Percentiles rank a stretch among this genome's conserved stretches.
Evolutionary conservation across 2,888 invertebrate genomes (phyloP).

Genomic region (Pandemis corylana): DNA sequence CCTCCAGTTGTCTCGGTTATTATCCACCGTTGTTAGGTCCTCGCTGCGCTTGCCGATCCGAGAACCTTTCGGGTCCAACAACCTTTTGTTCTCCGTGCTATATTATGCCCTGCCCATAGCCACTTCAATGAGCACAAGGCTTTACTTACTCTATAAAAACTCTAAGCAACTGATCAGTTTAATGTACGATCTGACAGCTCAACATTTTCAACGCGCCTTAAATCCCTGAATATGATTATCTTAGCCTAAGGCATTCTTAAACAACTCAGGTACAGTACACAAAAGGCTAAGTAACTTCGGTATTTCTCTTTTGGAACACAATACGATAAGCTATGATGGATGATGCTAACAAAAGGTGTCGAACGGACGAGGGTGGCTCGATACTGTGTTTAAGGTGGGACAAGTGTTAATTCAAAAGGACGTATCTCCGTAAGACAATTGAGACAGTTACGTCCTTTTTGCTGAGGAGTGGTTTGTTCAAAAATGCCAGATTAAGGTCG

Average conservation of each 20-base stretch:
- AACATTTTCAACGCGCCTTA: neutral
- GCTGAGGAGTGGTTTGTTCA: neutral
- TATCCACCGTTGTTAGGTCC: no score
- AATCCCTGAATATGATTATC: neutral
- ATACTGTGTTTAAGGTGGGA: neutral
- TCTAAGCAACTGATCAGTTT: no score
- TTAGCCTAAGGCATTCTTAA: neutral
- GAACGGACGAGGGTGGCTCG: conserved; percentile 6
- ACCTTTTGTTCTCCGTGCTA: no score
- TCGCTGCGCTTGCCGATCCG: no score
- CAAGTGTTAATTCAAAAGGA: neutral
- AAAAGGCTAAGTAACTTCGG: conserved; percentile 1
- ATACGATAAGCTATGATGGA: conserved; percentile 11
- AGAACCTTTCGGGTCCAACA: no score
- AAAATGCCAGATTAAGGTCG: neutral
- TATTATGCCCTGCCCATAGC: no score
- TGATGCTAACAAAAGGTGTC: conserved; percentile 10
- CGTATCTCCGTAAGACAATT: neutral
- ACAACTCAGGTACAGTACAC: neutral
- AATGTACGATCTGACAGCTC: no score
- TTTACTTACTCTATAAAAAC: no score
- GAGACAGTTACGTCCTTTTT: neutral
- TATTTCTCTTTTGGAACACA: conserved; percentile 4
- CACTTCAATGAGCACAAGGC: no score
- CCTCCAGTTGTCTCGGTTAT: no score